Evolutionary conservation across 2,888 invertebrate genomes (phyloP), one percentile per base, ranked within the genome.

Genomic region (Keiferia lycopersicella): DNA sequence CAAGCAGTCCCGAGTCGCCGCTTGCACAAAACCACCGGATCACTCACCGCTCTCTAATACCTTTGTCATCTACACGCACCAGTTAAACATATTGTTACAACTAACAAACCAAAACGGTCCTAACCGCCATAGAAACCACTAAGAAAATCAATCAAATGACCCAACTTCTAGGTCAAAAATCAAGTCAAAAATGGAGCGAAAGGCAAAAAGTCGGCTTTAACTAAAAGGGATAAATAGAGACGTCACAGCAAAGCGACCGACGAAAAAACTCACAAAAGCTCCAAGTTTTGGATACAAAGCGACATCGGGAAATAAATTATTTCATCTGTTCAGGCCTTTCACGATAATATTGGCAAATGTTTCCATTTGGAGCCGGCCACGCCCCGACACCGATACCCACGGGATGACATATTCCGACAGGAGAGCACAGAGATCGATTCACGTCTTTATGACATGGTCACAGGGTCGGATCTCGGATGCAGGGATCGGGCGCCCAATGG

Each of bases 341-440:
- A 88, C 82, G 86, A 89, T 90, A 91, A 91, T 91, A 91, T 91
- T 91, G 84, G 90, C 91, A 91, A 91, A 91, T 91, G 91, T 91
- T 91, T 91, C 90, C 85, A 91, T 91, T 90, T 84, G 87, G 83
- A 81, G 85, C 84, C 80, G 75, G 83, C 91, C 89, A 91, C 91
- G 91, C 91, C 91, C 87, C 80, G 82, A 69, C 70, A 77, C 70
- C 80, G 80, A 78, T 79, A 79, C 77, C 77, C 79, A 76, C 74
- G 66, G 78, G 79, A 79, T 77, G 79, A 79, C 45, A 45, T 45
- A 62, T 64, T 61, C 51, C 50, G 26, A 62, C 60, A 8, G 10
- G 56, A 56, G n/a, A 8, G n/a, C 34, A 16, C 14, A 51, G 3
- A 22, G 20, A 10, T 30, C 14, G 22, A 58, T 0, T 59, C 14